These are phyloP conservation scores for Xylophagus ater DNA, from an alignment of 2,888 invertebrate genomes.

Conservation along the genomic window DNA sequence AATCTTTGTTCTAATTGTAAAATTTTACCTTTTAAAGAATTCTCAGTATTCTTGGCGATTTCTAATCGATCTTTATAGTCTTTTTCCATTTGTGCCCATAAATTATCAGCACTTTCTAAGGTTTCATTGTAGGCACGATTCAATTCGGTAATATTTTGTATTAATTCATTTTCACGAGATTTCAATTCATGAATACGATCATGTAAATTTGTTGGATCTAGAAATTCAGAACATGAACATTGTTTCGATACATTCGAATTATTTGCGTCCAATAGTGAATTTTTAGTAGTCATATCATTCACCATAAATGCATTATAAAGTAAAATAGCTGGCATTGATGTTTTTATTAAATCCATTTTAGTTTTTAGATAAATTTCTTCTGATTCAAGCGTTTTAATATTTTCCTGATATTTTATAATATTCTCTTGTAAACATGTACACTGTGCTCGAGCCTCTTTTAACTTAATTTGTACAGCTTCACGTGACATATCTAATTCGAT, in stretches of 20 bases:
- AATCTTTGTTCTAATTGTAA: slow-evolving; percentile 44
- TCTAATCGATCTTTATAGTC: slow-evolving; percentile 50
- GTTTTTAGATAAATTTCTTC: slow-evolving; percentile 43
- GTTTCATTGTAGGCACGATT: slow-evolving; percentile 58
- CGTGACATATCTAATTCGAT: no score
- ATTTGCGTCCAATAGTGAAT: no score
- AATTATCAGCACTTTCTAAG: slow-evolving; percentile 57
- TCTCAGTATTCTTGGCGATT: slow-evolving; percentile 41
- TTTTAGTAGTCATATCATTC: no score
- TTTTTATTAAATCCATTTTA: slow-evolving; percentile 47
- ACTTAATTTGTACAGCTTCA: no score
- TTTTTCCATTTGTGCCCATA: slow-evolving; percentile 58
- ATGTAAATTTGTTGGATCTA: not conserved
- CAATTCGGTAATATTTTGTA: slow-evolving; percentile 42
- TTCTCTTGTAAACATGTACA: no score
- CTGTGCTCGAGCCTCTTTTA: no score
- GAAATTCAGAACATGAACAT: not conserved
- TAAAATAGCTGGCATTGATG: slow-evolving; percentile 51
- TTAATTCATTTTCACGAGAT: slow-evolving; percentile 23
- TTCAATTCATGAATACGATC: slow-evolving; percentile 16
- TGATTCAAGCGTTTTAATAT: slow-evolving; percentile 42
- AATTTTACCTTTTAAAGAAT: slow-evolving; percentile 44
- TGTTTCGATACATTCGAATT: not conserved
- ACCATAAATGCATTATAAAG: slow-evolving; percentile 44
- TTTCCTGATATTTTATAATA: slow-evolving; percentile 46